These are phyloP conservation scores for Megamerina dolium DNA, from an alignment of 2,888 invertebrate species.

Conservation along the genomic window DNA sequence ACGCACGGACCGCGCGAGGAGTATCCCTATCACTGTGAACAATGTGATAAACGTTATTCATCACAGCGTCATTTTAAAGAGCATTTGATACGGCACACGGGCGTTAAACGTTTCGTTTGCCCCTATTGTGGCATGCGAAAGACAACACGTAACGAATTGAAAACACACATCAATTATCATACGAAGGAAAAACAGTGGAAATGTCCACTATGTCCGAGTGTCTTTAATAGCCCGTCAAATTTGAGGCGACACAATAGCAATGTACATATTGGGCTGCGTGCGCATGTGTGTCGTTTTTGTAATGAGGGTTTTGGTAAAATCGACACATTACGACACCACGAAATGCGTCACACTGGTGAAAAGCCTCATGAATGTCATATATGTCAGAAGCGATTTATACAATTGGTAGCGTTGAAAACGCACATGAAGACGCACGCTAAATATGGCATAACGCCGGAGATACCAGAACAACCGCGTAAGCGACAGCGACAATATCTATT, in stretches of 20 bases:
- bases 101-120: conserved; percentile 26
- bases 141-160: no score
- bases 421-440: conserved; percentile 30
- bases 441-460: no score
- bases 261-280: conserved; percentile 29
- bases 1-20: conserved; percentile 24
- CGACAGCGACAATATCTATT: no score
- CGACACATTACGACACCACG: no score
- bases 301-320: conserved; percentile 31
- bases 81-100: conserved; percentile 29
- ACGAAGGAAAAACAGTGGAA: conserved; percentile 28
- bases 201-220: conserved; percentile 25
- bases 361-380: conserved; percentile 29
- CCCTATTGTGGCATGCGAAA: conserved; percentile 31
- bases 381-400: conserved; percentile 32
- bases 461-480: no score
- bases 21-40: no score
- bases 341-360: conserved; percentile 32
- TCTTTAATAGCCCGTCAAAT: conserved; percentile 28
- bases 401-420: conserved; percentile 25
- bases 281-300: conserved; percentile 27
- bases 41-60: conserved; percentile 31
- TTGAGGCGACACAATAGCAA: conserved; percentile 28
- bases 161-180: no score
- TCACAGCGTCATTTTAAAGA: conserved; percentile 23